Base-by-base conservation (phyloP, 2,113 vertebrate species). In the Collichthys lucidus region DNA sequence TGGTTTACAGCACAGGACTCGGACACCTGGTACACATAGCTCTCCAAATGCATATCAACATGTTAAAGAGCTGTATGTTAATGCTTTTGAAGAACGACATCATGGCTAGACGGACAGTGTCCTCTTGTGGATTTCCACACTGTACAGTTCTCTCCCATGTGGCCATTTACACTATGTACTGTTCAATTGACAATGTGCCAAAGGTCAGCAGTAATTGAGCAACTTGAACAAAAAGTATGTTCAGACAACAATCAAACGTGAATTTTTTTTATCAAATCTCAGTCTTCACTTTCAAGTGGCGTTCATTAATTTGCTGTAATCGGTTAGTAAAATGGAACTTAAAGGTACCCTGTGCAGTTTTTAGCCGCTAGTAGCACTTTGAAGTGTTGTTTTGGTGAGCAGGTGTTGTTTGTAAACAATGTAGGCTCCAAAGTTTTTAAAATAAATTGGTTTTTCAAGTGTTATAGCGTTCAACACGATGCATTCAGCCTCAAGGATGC, bases 41-140 rank as follows among this genome's bases (percentile, higher is more conserved):
- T 95, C 95, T 83, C 77, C 80, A 68, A 77, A 87, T 44, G 49
- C 70, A 67, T 49, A 66, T 70, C 42, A 67, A 87, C 66, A 83
- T n/a, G 67, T 42, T 40, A 47, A 82, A 62, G 42, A n/a, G 35
- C 40, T 74, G 79, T 42, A 49, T 62, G 64, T 62, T 76, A 74
- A 60, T 60, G 66, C 44, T 19, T 69, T 57, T 57, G n/a, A 52
- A 46, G 17, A 65, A 80, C 68, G 70, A 35, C 46, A 72, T 77
- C 47, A 67, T 47, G 66, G 50, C 49, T 40, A 9, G 20, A 78
- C 4, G 17, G 63, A 96, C 95, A 95, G 96, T 93, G 96, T 96
- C 93, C 94, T 94, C 93, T 89, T 88, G 72, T 80, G 73, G 92
- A 90, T 93, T 55, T 71, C 90, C 74, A 94, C 92, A 92, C 93